Percentiles rank a stretch among this genome's conserved stretches.
Evolutionary conservation across 2,797 vertebrate species (phyloP).

Genomic region (Anisognathus igniventris): DNA sequence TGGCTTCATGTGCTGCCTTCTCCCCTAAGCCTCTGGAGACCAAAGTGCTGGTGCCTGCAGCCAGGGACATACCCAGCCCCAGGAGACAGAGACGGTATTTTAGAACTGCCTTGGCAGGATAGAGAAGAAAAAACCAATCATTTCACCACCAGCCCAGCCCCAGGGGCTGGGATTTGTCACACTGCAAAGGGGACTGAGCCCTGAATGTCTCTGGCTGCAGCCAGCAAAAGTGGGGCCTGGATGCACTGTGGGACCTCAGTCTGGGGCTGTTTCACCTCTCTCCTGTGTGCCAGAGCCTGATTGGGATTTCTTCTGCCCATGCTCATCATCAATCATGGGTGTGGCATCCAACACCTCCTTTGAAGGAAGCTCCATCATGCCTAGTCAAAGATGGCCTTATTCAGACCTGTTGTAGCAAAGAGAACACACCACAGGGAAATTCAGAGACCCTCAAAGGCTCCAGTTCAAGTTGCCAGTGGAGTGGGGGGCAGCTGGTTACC

Average conservation of each 20-base stretch:
- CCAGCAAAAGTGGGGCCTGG: neutral
- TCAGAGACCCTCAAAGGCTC: neutral
- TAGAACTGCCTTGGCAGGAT: neutral
- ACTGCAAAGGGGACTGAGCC: neutral
- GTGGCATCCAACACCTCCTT: neutral
- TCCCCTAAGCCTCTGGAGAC: neutral
- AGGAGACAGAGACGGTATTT: neutral
- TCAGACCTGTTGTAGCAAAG: neutral
- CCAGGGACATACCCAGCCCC: neutral
- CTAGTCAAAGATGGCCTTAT: neutral
- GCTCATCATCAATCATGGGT: rapidly evolving
- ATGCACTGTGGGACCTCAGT: too few species aligned
- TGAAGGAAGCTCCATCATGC: neutral
- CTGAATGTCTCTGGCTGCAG: rapidly evolving
- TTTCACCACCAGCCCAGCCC: neutral
- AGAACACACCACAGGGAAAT: neutral
- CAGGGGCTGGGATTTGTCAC: neutral
- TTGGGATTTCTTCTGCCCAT: neutral
- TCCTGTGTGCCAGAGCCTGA: rapidly evolving
- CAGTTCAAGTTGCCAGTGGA: neutral
- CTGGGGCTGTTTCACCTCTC: neutral
- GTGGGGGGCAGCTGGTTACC: neutral
- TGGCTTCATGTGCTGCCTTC: neutral
- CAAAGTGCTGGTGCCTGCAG: neutral
- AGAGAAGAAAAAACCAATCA: neutral